Base-by-base conservation (phyloP, 2,888 invertebrate species). In the Eremobia ochroleuca region DNA sequence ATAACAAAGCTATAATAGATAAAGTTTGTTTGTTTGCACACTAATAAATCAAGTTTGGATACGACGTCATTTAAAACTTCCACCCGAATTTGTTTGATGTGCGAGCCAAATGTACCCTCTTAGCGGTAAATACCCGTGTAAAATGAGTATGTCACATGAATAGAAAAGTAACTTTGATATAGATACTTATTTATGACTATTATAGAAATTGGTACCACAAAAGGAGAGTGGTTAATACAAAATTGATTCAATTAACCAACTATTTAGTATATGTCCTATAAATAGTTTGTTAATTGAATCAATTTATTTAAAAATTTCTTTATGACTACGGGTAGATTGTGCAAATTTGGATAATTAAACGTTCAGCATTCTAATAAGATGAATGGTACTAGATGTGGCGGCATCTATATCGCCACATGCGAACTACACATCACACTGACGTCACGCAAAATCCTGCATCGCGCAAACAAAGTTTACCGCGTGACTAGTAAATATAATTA, bases 21-120 rank as follows among this genome's bases (percentile, higher is more conserved):
- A 73, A 85, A 87, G 64, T 76, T 87, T 62, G 40, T 69, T 76
- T 85, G 71, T 85, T 85, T 82, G 76, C 66, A 61, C 49, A 52
- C 68, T 73, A 66, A 82, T 77, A 78, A 75, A 69, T 70, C 46
- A 87, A 73, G 58, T 66, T 76, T 49, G 58, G 61, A 70, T 55
- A 40, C 46, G 65, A 64, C 64, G 64, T 70, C 76, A 85, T 81
- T 77, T 71, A 61, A 77, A 87, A 85, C 72, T 84, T 87, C 40
- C 40, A 72, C 28, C 67, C 34, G 59, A 70, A 84, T 59, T 83
- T 79, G 83, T 74, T 83, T 79, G 72, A 72, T 69, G 61, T 83
- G 68, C 31, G 31, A 65, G 69, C 49, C 72, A 72, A 76, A 70
- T 66, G 6, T 61, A 52, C 61, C 49, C 46, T 61, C 46, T 28